Evolutionary conservation across 2,797 vertebrate genomes (phyloP).

Genomic region (Sarcophilus harrisii): DNA sequence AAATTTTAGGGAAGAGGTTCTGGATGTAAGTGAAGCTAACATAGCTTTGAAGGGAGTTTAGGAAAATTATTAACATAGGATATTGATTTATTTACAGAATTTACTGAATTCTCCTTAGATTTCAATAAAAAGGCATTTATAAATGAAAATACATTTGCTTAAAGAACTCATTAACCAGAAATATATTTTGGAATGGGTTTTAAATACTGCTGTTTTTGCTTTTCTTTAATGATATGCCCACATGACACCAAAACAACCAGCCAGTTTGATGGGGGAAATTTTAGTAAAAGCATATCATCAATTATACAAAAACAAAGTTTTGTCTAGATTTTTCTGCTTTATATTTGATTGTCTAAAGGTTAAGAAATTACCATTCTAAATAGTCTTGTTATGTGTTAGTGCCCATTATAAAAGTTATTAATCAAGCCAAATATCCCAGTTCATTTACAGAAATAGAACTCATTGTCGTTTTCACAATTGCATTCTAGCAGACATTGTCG

Average conservation of each 20-base stretch:
- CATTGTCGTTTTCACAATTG: background rate
- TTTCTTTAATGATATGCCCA: slow-evolving; percentile 4
- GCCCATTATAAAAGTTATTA: background rate
- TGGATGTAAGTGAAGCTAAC: background rate
- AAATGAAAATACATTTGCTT: background rate
- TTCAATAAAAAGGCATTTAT: background rate
- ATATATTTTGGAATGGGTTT: background rate
- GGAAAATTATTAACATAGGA: background rate
- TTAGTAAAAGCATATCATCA: background rate
- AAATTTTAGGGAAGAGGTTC: background rate
- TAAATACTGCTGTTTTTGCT: background rate
- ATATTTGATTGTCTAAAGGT: background rate
- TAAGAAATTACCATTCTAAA: background rate
- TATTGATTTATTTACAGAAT: background rate
- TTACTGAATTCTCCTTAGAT: background rate
- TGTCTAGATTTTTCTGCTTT: background rate
- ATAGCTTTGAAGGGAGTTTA: background rate
- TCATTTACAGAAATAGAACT: background rate
- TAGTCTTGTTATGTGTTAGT: background rate
- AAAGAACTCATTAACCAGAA: background rate
- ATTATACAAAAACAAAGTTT: background rate
- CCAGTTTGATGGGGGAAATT: background rate
- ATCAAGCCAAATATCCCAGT: background rate
- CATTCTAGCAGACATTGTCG: background rate
- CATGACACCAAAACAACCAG: background rate